Percentiles rank a stretch among this genome's conserved stretches.
These are phyloP conservation scores for Sakesphorus luctuosus DNA, from an alignment of 2,113 vertebrate genomes.

Conservation along the genomic window DNA sequence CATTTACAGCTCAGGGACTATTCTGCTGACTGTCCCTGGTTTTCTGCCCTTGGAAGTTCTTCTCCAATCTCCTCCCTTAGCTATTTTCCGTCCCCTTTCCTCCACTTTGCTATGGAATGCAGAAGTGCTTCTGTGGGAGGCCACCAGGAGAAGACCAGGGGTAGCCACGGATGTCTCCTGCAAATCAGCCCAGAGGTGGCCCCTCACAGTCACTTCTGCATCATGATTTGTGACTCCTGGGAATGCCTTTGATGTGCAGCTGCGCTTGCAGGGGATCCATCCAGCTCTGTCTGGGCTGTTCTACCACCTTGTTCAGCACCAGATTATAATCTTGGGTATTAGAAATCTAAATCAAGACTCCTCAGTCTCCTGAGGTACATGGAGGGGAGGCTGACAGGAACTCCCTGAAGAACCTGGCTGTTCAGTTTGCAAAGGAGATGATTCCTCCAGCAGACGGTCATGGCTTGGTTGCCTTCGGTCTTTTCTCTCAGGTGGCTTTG, in stretches of 20 bases:
- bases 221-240: neutral
- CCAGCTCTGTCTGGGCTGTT: neutral
- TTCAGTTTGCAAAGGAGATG: conserved; percentile 6
- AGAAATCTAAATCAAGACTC: neutral
- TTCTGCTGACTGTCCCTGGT: neutral
- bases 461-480: neutral
- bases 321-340: neutral
- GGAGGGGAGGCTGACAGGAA: neutral
- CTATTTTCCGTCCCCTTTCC: neutral
- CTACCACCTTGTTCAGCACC: neutral
- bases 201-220: neutral
- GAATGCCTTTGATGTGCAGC: neutral
- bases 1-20: accelerated
- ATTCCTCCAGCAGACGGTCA: neutral
- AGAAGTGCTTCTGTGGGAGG: neutral
- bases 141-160: neutral
- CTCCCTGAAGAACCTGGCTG: conserved; percentile 30
- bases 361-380: neutral
- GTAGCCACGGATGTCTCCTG: neutral
- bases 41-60: neutral
- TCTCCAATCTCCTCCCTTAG: neutral
- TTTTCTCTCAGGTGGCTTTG: neutral
- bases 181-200: neutral
- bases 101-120: neutral
- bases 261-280: neutral